A percentile compares a stretch with the other conserved stretches of the same genome.
phyloP scores from a whole-genome alignment of 2,888 invertebrate species.

The Acleris sparsana region DNA sequence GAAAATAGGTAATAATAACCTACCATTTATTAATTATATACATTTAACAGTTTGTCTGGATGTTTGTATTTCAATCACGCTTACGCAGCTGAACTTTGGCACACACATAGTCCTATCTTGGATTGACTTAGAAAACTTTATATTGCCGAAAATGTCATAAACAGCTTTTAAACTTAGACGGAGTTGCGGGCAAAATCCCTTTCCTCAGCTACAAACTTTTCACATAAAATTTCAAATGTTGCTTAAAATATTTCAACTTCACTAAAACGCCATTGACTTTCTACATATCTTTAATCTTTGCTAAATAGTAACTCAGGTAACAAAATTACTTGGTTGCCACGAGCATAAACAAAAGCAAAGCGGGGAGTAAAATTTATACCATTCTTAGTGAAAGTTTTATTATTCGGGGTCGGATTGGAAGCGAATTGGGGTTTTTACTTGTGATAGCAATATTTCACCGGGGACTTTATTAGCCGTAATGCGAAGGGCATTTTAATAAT shows the following conservation, averaged over 20 bases:
- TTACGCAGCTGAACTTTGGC: too few relatives aligned
- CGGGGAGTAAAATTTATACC: constrained; percentile 66
- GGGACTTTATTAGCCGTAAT: constrained; percentile 73
- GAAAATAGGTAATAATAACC: too few relatives aligned
- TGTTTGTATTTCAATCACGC: too few relatives aligned
- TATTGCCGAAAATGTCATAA: too few relatives aligned
- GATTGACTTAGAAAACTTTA: too few relatives aligned
- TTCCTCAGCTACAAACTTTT: too few relatives aligned
- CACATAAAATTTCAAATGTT: neutral
- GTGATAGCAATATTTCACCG: constrained; percentile 72
- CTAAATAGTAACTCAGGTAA: constrained; percentile 58
- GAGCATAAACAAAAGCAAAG: constrained; percentile 62
- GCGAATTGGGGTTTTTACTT: constrained; percentile 63
- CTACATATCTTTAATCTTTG: constrained; percentile 42
- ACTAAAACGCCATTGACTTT: constrained; percentile 20
- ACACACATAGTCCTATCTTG: too few relatives aligned
- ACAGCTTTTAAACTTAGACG: too few relatives aligned
- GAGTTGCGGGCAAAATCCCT: too few relatives aligned
- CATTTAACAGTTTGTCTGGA: too few relatives aligned
- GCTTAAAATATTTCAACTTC: neutral
- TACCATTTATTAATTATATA: too few relatives aligned
- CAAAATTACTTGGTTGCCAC: constrained; percentile 57
- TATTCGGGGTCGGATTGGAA: constrained; percentile 55
- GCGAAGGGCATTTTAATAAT: constrained; percentile 65
- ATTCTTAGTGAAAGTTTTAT: constrained; percentile 73